A percentile compares a stretch with the other conserved stretches of the same genome.
phyloP scores from a whole-genome alignment of 1,140 invertebrate genomes.

The Nasonia giraulti region DNA sequence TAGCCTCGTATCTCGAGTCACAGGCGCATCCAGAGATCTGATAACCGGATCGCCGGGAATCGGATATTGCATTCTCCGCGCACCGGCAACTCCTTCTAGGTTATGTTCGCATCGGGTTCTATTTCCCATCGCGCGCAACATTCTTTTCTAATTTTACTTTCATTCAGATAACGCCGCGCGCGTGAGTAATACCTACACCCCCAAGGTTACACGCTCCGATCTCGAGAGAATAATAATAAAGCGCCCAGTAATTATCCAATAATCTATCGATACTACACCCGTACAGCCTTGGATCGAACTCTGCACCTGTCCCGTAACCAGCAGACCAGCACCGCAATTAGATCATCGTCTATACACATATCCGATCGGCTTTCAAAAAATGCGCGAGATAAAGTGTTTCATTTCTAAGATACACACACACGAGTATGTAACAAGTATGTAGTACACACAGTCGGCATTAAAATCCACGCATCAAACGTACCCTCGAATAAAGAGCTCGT shows the following conservation, averaged over 20 bases:
- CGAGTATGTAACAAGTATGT: background rate
- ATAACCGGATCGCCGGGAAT: constrained; percentile 16
- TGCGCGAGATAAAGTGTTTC: too few species aligned
- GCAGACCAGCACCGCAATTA: background rate
- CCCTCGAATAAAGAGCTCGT: background rate
- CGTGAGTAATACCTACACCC: background rate
- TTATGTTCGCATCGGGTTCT: constrained; percentile 13
- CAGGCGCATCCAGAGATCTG: background rate
- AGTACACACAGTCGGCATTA: background rate
- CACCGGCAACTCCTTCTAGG: background rate
- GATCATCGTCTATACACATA: background rate
- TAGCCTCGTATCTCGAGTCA: background rate
- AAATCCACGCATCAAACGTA: background rate
- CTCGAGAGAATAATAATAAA: too few species aligned
- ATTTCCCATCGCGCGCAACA: background rate
- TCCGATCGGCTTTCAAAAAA: too few species aligned
- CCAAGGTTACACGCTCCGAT: background rate
- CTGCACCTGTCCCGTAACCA: constrained; percentile 12
- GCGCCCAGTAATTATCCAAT: too few species aligned
- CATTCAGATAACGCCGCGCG: constrained; percentile 17
- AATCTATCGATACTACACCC: background rate
- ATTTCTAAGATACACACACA: too few species aligned
- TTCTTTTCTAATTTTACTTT: constrained; percentile 10
- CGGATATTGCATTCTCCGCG: too few species aligned
- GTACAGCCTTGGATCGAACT: background rate